phyloP scores from a whole-genome alignment of 2,888 invertebrate genomes.

The Morpho helenor region DNA sequence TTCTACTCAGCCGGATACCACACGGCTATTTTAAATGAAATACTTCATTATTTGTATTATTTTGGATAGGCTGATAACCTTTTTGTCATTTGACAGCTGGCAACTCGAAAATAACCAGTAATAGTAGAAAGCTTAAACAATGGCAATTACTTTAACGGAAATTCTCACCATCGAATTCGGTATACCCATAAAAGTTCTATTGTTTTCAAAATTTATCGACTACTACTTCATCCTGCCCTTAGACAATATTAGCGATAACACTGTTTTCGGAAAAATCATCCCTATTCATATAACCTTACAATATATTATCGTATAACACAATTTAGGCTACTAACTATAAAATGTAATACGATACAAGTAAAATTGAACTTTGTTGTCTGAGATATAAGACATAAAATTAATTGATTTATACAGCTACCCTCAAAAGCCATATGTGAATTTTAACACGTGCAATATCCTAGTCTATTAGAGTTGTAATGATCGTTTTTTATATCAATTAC shows the following conservation, averaged over 20 bases:
- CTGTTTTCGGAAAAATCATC: neutral
- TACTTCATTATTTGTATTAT: too few species aligned
- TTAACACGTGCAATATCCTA: conserved; percentile 10
- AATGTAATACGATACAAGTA: neutral
- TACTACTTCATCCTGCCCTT: conserved; percentile 4
- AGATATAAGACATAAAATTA: neutral
- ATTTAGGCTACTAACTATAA: neutral
- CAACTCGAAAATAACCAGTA: too few species aligned
- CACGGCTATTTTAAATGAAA: too few species aligned
- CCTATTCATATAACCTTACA: neutral
- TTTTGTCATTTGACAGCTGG: too few species aligned
- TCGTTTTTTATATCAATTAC: neutral
- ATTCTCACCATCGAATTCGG: conserved; percentile 9
- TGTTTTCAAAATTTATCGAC: conserved; percentile 12
- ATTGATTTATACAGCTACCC: neutral
- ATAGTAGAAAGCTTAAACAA: neutral
- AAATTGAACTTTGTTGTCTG: neutral
- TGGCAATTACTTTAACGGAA: conserved; percentile 1
- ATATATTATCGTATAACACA: neutral
- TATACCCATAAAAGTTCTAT: conserved; percentile 17
- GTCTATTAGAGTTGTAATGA: neutral
- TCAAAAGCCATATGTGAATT: conserved; percentile 3
- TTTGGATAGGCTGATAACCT: too few species aligned
- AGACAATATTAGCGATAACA: conserved; percentile 2
- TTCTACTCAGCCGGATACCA: too few species aligned